Conservation (phyloP, 2,888 invertebrate species). For the Stenotaenia linearis region DNA sequence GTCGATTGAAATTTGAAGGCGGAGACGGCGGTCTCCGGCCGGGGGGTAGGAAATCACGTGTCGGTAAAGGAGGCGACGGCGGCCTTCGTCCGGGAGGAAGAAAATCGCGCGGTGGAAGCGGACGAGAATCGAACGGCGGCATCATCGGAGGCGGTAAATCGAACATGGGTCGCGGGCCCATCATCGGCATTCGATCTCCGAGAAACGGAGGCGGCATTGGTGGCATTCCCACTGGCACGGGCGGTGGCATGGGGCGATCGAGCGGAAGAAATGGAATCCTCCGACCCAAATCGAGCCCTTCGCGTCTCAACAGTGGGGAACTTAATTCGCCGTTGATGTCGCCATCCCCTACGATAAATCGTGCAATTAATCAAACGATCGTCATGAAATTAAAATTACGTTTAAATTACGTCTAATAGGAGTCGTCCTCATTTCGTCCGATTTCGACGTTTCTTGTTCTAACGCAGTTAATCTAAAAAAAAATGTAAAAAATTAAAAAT, state of each 20-base stretch:
- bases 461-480: conserved; percentile 31
- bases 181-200: neutral
- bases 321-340: neutral
- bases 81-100: neutral
- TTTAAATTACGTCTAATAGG: neutral
- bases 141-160: neutral
- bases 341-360: neutral
- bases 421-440: neutral
- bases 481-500: neutral
- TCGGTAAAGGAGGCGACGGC: neutral
- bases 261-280: neutral
- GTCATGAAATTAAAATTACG: neutral
- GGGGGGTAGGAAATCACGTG: neutral
- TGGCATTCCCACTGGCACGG: neutral
- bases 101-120: no score
- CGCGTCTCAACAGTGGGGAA: neutral
- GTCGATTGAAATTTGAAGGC: neutral
- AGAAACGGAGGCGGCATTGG: neutral
- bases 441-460: conserved; percentile 22
- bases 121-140: neutral
- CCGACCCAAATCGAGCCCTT: neutral
- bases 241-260: neutral
- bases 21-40: neutral
- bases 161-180: neutral
- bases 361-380: no score